Evolutionary conservation across 2,113 vertebrate species (phyloP), one percentile per base, ranked within the genome.

Genomic region (Nibea albiflora): DNA sequence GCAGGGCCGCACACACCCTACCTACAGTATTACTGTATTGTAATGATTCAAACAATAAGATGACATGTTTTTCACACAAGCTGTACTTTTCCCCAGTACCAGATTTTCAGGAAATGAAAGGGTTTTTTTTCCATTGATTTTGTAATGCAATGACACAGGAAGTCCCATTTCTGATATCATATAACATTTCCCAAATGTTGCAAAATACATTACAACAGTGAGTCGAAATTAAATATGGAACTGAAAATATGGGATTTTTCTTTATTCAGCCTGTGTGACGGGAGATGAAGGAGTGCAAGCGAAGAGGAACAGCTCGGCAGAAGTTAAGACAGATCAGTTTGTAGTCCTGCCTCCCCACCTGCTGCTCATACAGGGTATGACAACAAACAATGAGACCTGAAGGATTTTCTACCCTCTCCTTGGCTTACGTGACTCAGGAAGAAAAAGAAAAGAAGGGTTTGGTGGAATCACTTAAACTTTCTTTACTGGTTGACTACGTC

Each of bases 321-420:
- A 35, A 42, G 1, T 7, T 12, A 28, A 9, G 15, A 4, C 22
- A 61, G 42, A 39, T 50, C 26, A 52, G 60, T 83, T 88, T 62
- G 11, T 46, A 8, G 81, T 57, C 80, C 71, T 72, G 16, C 42
- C 0, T 65, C 88, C 0, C 90, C 87, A 80, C 56, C 90, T 92
- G 81, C 77, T 88, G 91, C 42, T 71, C 71, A 82, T 1, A 11
- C 5, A 11, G 19, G 49, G 72, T 65, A 84, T 58, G 19, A 63
- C 88, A 83, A 20, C 22, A 50, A 28, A 26, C 3, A 26, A 26
- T 26, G 24, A 8, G 15, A 50, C 10, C 5, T 4, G 3, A 3
- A 1, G 16, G 26, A 49, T 35, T 35, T 20, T n/a, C 31, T 39
- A 17, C 50, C 19, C 3, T 42, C 15, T 31, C 1, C 1, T 39